Evolutionary conservation across 30 jellyfish, hydroid and myxozoan genomes (phyloP).

Genomic region (Chironex yamaguchii): DNA sequence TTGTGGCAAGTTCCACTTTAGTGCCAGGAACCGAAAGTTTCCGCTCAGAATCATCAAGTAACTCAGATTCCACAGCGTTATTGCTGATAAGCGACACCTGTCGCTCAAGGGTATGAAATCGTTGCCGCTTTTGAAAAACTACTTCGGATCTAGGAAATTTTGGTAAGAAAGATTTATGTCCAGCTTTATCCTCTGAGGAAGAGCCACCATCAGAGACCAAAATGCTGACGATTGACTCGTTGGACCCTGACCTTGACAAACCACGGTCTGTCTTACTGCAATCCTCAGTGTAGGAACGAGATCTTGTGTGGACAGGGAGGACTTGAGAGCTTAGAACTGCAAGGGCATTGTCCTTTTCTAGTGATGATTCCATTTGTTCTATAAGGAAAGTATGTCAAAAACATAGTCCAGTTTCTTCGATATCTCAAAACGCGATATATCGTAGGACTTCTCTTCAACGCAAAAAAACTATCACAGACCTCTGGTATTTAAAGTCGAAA

Average conservation of each 20-base stretch:
- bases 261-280: background rate
- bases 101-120: background rate
- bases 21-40: background rate
- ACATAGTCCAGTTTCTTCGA: too few species aligned
- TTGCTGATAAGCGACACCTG: constrained; percentile 73
- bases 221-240: constrained; percentile 62
- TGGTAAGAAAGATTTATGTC: background rate
- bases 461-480: too few species aligned
- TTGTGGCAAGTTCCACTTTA: too few species aligned
- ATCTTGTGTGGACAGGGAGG: constrained; percentile 3
- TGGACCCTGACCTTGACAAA: background rate
- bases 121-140: constrained; percentile 61
- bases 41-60: constrained; percentile 64
- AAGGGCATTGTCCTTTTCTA: too few species aligned
- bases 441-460: too few species aligned
- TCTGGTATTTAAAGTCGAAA: too few species aligned
- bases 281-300: constrained; percentile 73
- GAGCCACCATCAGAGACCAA: constrained; percentile 26
- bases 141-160: constrained; percentile 70
- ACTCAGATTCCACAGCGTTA: constrained; percentile 83
- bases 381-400: too few species aligned
- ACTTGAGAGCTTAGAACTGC: constrained; percentile 2
- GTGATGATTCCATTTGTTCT: too few species aligned
- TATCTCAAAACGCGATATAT: too few species aligned
- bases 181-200: background rate